A percentile compares a stretch with the other conserved stretches of the same genome.
phyloP scores from a whole-genome alignment of 2,888 invertebrate species.

The Dione vanillae region DNA sequence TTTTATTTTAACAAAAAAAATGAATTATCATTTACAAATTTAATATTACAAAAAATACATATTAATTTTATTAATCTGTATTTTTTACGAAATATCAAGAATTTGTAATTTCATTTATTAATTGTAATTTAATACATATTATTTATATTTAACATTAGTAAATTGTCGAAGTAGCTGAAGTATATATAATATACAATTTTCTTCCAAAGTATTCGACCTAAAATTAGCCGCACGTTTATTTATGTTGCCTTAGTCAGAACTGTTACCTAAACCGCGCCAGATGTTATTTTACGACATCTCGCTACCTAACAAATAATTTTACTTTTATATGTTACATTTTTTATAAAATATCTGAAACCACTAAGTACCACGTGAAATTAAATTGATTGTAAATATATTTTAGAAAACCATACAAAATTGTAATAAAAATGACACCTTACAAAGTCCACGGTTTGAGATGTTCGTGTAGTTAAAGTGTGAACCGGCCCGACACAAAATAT shows the following conservation, averaged over 20 bases:
- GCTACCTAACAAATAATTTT: conserved; percentile 67
- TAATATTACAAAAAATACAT: background rate
- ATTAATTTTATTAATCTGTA: too few species aligned
- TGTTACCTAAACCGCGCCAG: conserved; percentile 79
- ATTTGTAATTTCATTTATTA: background rate
- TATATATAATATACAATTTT: conserved; percentile 52
- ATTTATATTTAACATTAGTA: background rate
- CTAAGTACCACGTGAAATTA: background rate
- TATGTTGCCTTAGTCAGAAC: conserved; percentile 79
- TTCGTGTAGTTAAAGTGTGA: conserved; percentile 10
- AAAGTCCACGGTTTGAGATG: conserved; percentile 32
- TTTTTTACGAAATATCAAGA: background rate
- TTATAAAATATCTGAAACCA: background rate
- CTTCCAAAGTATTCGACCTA: conserved; percentile 56
- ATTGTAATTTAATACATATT: background rate
- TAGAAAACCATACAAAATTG: background rate
- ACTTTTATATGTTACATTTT: conserved; percentile 19
- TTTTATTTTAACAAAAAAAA: background rate
- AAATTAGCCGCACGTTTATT: conserved; percentile 75
- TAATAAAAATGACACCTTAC: conserved; percentile 37
- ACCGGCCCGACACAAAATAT: conserved; percentile 30
- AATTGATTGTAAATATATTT: background rate
- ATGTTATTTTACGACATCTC: conserved; percentile 80
- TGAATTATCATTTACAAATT: background rate
- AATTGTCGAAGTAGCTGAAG: conserved; percentile 38